phyloP scores from a whole-genome alignment of 2,797 vertebrate species.

The Pantherophis alleghaniensis region DNA sequence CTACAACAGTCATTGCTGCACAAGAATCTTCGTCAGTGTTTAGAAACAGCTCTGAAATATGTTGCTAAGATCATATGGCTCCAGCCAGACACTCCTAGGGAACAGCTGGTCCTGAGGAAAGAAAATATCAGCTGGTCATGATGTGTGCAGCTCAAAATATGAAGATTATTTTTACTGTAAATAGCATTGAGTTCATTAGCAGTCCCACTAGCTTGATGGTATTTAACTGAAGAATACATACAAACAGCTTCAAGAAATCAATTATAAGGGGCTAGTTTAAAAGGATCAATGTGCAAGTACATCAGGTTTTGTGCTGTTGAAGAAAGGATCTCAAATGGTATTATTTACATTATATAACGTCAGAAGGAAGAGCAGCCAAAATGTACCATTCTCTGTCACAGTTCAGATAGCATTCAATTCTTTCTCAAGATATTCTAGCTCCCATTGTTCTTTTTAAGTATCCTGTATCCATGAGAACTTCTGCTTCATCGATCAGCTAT shows the following conservation, averaged over 20 bases:
- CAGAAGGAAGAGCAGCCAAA: background rate
- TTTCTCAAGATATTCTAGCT: background rate
- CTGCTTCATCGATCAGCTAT: background rate
- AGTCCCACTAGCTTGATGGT: constrained; percentile 54
- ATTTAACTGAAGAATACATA: constrained; percentile 52
- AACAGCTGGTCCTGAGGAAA: constrained; percentile 80
- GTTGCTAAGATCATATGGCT: constrained; percentile 79
- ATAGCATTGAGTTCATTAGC: constrained; percentile 64
- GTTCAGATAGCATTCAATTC: background rate
- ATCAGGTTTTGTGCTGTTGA: constrained; percentile 17
- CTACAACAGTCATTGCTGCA: constrained; percentile 86
- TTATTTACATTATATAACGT: background rate
- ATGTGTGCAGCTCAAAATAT: constrained; percentile 76
- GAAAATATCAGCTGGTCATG: constrained; percentile 77
- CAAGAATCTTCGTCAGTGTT: constrained; percentile 62
- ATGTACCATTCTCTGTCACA: background rate
- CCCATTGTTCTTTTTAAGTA: background rate
- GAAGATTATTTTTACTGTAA: constrained; percentile 77
- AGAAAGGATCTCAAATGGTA: constrained; percentile 15
- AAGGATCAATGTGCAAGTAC: constrained; percentile 34
- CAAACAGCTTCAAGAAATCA: constrained; percentile 41
- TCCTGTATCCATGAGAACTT: background rate
- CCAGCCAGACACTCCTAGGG: constrained; percentile 67
- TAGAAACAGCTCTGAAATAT: constrained; percentile 72
- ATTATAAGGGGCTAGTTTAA: constrained; percentile 46